Base-by-base conservation (phyloP, 2,797 vertebrate genomes). In the Cynodonichthys magdalenae region DNA sequence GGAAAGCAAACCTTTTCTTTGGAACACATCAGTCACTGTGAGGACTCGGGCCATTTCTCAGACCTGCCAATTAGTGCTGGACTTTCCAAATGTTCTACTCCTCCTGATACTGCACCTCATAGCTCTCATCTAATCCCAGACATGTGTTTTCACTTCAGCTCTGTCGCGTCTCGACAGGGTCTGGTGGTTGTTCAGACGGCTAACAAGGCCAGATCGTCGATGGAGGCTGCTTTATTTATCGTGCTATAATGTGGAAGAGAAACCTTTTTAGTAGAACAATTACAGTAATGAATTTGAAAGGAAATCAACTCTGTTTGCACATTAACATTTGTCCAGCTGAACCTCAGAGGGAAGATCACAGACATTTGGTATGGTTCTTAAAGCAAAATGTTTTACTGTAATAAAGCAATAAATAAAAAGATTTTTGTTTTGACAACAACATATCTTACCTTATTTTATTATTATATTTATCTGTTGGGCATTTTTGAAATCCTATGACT, bases 1-100 rank as follows among this genome's bases (percentile, higher is more conserved):
- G 61, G 45, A 42, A 77, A 71, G 41, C 24, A 81, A 63, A 36
- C 45, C 64, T 68, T 82, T 83, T 68, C 74, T 67, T 58, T 74
- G 79, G 69, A 79, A 75, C 67, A 62, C 28, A 36, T 66, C 5
- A 7, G 24, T 31, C 68, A 81, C 69, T 74, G 70, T 66, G 63
- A 71, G 60, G 17, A 56, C 65, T 41, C 74, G 52, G 71, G 74
- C 74, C 62, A 60, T 17, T 50, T 50, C 19, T 50, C 46, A 50
- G 31, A 50, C 47, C 15, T 15, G 47, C 19, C 20, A 50, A 50
- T 50, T 41, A 60, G 12, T 17, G 28, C 57, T 34, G 14, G 9
- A 20, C 15, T 60, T 14, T 39, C 19, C 3, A 34, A 39, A 39
- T 15, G 5, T 11, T 41, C 10, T 5, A n/a, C 15, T 24, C 3